Conservation (phyloP, 2,888 invertebrate species). For the Itoplectis maculator region DNA sequence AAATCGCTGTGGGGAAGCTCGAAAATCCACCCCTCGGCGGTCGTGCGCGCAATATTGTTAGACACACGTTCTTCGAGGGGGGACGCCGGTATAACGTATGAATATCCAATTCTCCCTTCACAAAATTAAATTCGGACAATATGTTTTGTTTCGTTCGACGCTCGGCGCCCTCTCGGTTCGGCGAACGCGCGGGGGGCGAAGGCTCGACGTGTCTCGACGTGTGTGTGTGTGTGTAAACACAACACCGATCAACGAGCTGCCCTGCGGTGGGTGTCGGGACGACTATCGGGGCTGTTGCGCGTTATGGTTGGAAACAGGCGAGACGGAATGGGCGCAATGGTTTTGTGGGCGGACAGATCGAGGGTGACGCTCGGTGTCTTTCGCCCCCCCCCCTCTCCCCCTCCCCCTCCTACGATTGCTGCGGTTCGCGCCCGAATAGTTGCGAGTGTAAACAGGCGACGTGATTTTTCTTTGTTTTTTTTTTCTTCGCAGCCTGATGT, state of each 20-base stretch:
- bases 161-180: conserved; percentile 74
- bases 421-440: neutral
- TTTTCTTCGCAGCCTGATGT: no score
- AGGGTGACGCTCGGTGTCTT: no score
- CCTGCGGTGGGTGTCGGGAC: conserved; percentile 16
- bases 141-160: conserved; percentile 83
- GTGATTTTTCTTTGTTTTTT: no score
- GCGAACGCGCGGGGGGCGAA: conserved; percentile 40
- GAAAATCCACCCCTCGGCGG: conserved; percentile 44
- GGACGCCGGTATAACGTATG: conserved; percentile 80
- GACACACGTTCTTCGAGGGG: conserved; percentile 77
- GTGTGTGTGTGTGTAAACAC: conserved; percentile 14
- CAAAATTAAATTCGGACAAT: conserved; percentile 84
- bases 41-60: conserved; percentile 74
- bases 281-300: conserved; percentile 5
- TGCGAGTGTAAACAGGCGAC: neutral
- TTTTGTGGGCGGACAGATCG: no score
- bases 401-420: no score
- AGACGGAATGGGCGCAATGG: neutral
- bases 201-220: conserved; percentile 37
- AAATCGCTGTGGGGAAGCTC: conserved; percentile 36
- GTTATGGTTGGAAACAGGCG: conserved; percentile 11
- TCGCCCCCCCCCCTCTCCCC: no score
- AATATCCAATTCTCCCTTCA: conserved; percentile 83
- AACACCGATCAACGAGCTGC: conserved; percentile 4